phyloP scores from a whole-genome alignment of 2,113 vertebrate genomes.

The Carassius gibelio region DNA sequence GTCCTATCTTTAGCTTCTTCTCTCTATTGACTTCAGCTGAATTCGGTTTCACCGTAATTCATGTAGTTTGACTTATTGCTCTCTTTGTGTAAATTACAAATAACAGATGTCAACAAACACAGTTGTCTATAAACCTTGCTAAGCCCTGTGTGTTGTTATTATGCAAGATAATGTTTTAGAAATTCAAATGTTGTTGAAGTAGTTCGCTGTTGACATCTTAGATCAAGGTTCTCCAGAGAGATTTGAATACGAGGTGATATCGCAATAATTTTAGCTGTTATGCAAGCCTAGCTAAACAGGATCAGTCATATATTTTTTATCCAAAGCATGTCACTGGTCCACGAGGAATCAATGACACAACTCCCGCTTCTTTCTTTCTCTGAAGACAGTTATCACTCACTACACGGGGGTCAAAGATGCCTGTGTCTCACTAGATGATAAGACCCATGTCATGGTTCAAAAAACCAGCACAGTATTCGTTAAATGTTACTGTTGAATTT shows the following conservation, averaged over 20 bases:
- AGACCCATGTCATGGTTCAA: slow-evolving; percentile 37
- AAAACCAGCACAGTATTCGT: slow-evolving; percentile 27
- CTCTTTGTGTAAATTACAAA: slow-evolving; percentile 6
- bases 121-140: not conserved
- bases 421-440: slow-evolving; percentile 29
- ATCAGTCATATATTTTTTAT: not conserved
- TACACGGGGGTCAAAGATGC: slow-evolving; percentile 46
- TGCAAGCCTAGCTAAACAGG: not conserved
- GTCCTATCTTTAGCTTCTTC: slow-evolving; percentile 16
- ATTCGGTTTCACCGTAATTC: not conserved
- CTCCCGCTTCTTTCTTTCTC: slow-evolving; percentile 46
- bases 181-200: slow-evolving; percentile 13
- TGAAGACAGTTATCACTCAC: slow-evolving; percentile 29
- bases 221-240: not conserved
- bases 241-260: not conserved
- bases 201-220: not conserved
- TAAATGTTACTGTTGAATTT: not conserved
- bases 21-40: not conserved
- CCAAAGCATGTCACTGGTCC: slow-evolving; percentile 18
- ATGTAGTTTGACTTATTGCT: slow-evolving; percentile 5
- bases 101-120: not conserved
- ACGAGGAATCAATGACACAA: slow-evolving; percentile 65
- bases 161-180: not conserved
- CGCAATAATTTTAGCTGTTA: not conserved
- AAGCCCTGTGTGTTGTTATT: not conserved